Evolutionary conservation across 2,888 invertebrate genomes (phyloP), one percentile per base, ranked within the genome.

Genomic region (Fragum whitleyi): DNA sequence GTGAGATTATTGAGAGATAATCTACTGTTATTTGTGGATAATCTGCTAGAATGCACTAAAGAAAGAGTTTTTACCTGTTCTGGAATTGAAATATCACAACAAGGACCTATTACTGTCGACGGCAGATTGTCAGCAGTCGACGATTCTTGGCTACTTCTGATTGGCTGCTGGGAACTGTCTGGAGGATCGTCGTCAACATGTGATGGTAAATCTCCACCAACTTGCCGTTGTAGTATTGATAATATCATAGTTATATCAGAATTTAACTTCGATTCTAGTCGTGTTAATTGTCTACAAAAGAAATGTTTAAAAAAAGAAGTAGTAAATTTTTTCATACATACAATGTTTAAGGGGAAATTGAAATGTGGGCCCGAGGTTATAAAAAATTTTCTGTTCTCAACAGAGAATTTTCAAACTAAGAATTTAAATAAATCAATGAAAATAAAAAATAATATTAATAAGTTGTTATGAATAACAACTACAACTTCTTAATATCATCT

Each of bases 161-260:
- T 23, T 29, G n/a, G 70, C 36, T 55, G 70, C 55, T 74, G 65
- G 6, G 23, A 11, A 23, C 21, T 23, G 7, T 47, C 36, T 5
- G 59, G 42, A 26, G 61, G 61, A 21, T 47, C 47, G 1, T 53
- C 69, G 7, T 69, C 69, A 29, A 16, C 2, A 19, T 69, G 16
- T 9, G 26, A 47, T n/a, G 26, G 9, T 16, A 29, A n/a, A 21
- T 53, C 69, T 11, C 29, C 65, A n/a, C 21, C 21, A n/a, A 19
- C 59, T 79, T 79, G 88, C 72, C 69, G 86, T 87, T 92, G 92
- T 16, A 94, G 88, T 21, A 93, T 90, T 26, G 90, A 87, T 47
- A 94, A 88, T 36, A 94, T 93, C 86, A 92, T 90, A 6, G 92
- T 86, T 36, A 94, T 92, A 78, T 94, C 94, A 11, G 91, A 90